Evolutionary conservation across 2,888 invertebrate species (phyloP).

Genomic region (Pardosa pseudoannulata): DNA sequence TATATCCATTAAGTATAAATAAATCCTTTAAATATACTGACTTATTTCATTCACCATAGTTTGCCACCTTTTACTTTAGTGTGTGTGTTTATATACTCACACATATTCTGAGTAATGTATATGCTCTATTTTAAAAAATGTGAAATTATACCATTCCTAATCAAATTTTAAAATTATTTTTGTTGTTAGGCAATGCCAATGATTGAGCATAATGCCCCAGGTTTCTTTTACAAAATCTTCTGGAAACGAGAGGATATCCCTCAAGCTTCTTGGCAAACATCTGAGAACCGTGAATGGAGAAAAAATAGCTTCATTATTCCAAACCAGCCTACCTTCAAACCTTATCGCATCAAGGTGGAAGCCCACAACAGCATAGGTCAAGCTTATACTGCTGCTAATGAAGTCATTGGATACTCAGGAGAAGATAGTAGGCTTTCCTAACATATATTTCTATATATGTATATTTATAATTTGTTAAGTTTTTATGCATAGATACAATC

Average conservation of each 20-base stretch:
- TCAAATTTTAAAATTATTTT: too few species aligned
- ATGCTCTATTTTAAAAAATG: too few species aligned
- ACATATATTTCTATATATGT: too few species aligned
- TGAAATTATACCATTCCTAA: too few species aligned
- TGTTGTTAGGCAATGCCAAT: conserved; percentile 78
- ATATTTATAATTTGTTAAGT: too few species aligned
- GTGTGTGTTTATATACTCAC: too few species aligned
- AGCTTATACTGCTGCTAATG: conserved; percentile 82
- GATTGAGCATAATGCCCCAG: conserved; percentile 79
- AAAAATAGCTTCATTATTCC: conserved; percentile 76
- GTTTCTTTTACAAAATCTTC: conserved; percentile 78
- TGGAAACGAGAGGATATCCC: conserved; percentile 75
- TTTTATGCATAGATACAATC: too few species aligned
- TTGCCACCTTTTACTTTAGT: too few species aligned
- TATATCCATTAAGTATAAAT: too few species aligned
- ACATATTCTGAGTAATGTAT: too few species aligned
- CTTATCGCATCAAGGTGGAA: conserved; percentile 76
- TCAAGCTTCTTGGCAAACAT: conserved; percentile 46
- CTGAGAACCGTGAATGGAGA: conserved; percentile 68
- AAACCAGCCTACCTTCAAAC: conserved; percentile 77
- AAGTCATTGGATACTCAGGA: conserved; percentile 93
- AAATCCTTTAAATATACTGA: too few species aligned
- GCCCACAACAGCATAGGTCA: conserved; percentile 70
- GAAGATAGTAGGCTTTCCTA: conserved; percentile 92
- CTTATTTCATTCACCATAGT: too few species aligned